A percentile compares a stretch with the other conserved stretches of the same genome.
Evolutionary conservation across 2,797 vertebrate genomes (phyloP).

Genomic region (Ptychadena robeensis): DNA sequence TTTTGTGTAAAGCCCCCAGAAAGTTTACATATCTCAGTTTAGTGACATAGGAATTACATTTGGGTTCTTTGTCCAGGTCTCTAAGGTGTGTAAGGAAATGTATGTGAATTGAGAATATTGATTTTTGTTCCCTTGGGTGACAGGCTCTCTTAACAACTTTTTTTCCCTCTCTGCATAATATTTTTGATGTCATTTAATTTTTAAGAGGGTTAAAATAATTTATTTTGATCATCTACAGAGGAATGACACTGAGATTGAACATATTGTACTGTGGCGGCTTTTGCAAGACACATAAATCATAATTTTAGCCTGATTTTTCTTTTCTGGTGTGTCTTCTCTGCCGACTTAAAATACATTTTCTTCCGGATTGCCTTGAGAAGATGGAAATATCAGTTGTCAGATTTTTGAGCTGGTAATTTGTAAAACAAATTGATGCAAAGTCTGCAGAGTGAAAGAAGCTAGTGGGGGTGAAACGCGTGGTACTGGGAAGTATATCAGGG

Average conservation of each 20-base stretch:
- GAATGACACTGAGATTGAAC: neutral
- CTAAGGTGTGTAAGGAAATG: neutral
- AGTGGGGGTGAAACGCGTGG: conserved; percentile 34
- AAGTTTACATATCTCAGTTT: neutral
- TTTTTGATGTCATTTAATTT: neutral
- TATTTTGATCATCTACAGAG: conserved; percentile 16
- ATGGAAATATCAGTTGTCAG: conserved; percentile 62
- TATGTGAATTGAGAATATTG: neutral
- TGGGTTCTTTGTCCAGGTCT: neutral
- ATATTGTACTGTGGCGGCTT: conserved; percentile 31
- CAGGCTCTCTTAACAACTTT: neutral
- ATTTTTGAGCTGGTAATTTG: conserved; percentile 61
- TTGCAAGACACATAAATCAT: conserved; percentile 54
- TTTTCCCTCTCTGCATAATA: neutral
- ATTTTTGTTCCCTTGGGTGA: neutral
- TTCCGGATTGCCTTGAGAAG: conserved; percentile 61
- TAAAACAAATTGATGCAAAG: conserved; percentile 62
- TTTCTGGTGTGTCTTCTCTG: conserved; percentile 34
- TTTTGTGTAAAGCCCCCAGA: no score
- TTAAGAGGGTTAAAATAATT: neutral
- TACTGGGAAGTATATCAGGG: conserved; percentile 41
- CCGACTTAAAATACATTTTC: conserved; percentile 55
- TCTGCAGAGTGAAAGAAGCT: conserved; percentile 58
- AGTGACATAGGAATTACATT: neutral
- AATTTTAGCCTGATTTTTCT: conserved; percentile 50